Conservation (phyloP, 2,113 vertebrate genomes). For the Vanacampus margaritifer region DNA sequence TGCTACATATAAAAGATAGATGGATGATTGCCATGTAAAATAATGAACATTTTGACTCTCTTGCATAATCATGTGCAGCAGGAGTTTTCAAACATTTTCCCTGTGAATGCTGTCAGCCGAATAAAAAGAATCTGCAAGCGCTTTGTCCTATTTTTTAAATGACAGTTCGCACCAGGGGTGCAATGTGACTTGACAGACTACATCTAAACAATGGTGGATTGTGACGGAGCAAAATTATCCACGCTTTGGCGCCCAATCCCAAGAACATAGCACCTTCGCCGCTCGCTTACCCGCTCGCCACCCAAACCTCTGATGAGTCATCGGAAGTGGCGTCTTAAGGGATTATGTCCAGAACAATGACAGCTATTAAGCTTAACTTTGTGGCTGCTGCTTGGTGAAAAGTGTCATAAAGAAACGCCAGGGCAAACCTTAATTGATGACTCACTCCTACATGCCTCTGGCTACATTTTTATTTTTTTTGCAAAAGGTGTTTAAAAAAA, state of each 20-base stretch:
- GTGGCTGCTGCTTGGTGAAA: background rate
- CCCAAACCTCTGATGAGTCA: conserved; percentile 45
- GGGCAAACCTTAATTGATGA: background rate
- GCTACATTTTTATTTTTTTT: background rate
- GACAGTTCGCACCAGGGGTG: background rate
- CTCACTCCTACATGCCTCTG: background rate
- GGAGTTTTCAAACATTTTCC: background rate
- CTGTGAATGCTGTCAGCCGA: conserved; percentile 1
- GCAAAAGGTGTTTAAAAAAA: too few relatives aligned
- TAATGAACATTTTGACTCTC: background rate
- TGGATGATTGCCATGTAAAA: background rate
- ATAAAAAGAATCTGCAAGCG: background rate
- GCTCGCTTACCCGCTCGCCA: background rate
- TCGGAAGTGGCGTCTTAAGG: conserved; percentile 24
- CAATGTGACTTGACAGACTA: conserved; percentile 17
- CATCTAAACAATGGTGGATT: conserved; percentile 11
- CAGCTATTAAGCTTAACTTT: conserved; percentile 27
- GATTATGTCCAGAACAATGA: conserved; percentile 34
- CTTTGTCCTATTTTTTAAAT: conserved; percentile 1
- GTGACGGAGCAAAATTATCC: conserved; percentile 28
- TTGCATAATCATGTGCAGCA: background rate
- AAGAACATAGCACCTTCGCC: conserved; percentile 25
- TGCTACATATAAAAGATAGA: background rate
- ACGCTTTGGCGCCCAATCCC: conserved; percentile 14
- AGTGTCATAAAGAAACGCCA: background rate